Base-by-base conservation (phyloP, 2,113 vertebrate species). In the Epinephelus fuscoguttatus region DNA sequence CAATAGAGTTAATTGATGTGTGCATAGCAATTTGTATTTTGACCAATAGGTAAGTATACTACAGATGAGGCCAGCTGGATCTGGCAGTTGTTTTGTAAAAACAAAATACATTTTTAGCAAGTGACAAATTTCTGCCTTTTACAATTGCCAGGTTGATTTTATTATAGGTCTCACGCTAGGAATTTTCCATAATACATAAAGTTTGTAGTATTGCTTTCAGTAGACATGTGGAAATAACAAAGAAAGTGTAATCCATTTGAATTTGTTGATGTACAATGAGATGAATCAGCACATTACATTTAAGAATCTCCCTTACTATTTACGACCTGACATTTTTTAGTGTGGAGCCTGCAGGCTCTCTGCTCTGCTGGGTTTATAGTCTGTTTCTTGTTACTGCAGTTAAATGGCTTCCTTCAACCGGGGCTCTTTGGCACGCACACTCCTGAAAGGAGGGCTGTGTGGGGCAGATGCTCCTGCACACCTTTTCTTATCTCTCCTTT, bases 361-460 rank as follows among this genome's bases (percentile, higher is more conserved):
- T 60, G 80, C 21, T 78, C 61, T 70, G 66, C 73, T 78, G 84
- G 85, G 53, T 84, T 88, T 82, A 85, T 86, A 84, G 95, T 96
- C 95, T 96, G 95, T 96, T 96, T 96, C 95, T 96, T 96, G 94
- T 96, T 96, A 95, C 95, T 92, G 86, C 88, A 93, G 88, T 94
- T 84, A 61, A 70, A 93, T 91, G 85, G 78, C 86, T 91, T 91
- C 91, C 90, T 91, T 90, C 86, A 81, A 67, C 82, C 73, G 89
- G 93, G 93, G 92, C 94, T 93, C 93, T 91, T 74, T 91, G 92
- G 91, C 92, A 91, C 78, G 81, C 94, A 45, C 42, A 45, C 91
- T 91, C 91, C 90, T 90, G 86, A 91, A 85, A 76, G 84, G 81
- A 90, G 85, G 82, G 74, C 71, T 80, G 80, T 73, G 74, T 66